Evolutionary conservation across 2,888 invertebrate species (phyloP), one percentile per base, ranked within the genome.

Genomic region (Agrochola litura): DNA sequence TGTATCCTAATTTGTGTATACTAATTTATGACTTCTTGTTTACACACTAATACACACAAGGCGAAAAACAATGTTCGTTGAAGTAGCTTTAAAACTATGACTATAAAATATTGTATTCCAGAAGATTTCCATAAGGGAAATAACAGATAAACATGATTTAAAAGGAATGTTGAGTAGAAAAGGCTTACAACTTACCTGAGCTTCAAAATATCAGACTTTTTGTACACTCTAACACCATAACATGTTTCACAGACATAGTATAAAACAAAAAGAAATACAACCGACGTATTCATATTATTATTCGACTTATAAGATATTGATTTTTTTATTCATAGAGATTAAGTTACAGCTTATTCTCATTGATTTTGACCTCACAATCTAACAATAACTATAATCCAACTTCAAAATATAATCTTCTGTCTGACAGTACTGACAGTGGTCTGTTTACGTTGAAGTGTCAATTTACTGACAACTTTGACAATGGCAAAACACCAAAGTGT

Each of bases 201-300:
- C 90, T 95, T 97, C 78, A 97, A 87, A 84, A 97, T 95, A 93
- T 97, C 97, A 84, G 97, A 94, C 92, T 97, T 97, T 76, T 95
- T 97, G 89, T 97, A 97, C 80, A 96, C 95, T 88, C 97, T 91
- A 77, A 97, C 89, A n/a, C 93, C 91, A 82, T 89, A 81, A 89
- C 93, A 91, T 74, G 89, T 86, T 82, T 93, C 87, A 88, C 89
- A 94, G 58, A 77, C 77, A 76, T 89, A 90, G 78, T 87, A 87
- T 71, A 94, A 83, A 82, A 94, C 77, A 72, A 92, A 83, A 75
- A 92, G 80, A 61, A 89, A 86, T 76, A 88, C 73, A 61, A 86
- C 76, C 67, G 86, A 41, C 67, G 88, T 91, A 75, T 85, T 85
- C 91, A 91, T 91, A 37, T 60, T 69, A 81, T 52, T 65, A 41